These are phyloP conservation scores for Erpobdella octoculata DNA, from an alignment of 2,888 invertebrate genomes.

Conservation along the genomic window DNA sequence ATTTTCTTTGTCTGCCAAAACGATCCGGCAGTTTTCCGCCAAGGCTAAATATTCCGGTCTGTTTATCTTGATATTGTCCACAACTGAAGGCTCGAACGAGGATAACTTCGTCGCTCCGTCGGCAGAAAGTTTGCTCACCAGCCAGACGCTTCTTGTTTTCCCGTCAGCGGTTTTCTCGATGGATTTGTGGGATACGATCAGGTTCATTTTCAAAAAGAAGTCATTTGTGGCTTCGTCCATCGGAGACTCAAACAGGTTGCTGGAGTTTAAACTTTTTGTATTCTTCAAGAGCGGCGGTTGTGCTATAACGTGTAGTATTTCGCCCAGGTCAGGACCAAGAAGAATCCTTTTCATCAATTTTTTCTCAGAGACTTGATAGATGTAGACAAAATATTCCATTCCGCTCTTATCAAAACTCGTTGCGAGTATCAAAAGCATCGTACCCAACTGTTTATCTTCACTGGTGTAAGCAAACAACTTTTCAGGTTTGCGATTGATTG, in stretches of 20 bases:
- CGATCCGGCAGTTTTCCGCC: background rate
- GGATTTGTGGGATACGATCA: background rate
- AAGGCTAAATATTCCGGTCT: constrained; percentile 3
- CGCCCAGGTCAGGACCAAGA: background rate
- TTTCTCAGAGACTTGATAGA: background rate
- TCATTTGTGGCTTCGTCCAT: background rate
- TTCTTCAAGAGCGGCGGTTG: background rate
- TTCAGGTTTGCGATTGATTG: background rate
- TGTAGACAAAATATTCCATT: background rate
- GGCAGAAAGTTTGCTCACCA: background rate
- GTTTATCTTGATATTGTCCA: background rate
- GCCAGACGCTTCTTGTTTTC: background rate
- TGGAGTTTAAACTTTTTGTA: background rate
- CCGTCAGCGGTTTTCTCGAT: background rate
- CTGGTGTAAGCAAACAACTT: background rate
- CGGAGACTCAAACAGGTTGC: background rate
- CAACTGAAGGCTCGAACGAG: background rate
- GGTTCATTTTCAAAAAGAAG: background rate
- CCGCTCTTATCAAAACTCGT: background rate
- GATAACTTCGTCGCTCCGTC: background rate
- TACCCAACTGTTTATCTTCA: background rate
- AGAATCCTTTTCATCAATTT: background rate
- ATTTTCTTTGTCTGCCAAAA: background rate
- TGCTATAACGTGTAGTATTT: constrained; percentile 1
- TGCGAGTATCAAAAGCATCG: background rate